Percentiles rank a stretch among this genome's conserved stretches.
These are phyloP conservation scores for Chymomyza procnemis DNA, from an alignment of 2,888 invertebrate species.

Conservation along the genomic window DNA sequence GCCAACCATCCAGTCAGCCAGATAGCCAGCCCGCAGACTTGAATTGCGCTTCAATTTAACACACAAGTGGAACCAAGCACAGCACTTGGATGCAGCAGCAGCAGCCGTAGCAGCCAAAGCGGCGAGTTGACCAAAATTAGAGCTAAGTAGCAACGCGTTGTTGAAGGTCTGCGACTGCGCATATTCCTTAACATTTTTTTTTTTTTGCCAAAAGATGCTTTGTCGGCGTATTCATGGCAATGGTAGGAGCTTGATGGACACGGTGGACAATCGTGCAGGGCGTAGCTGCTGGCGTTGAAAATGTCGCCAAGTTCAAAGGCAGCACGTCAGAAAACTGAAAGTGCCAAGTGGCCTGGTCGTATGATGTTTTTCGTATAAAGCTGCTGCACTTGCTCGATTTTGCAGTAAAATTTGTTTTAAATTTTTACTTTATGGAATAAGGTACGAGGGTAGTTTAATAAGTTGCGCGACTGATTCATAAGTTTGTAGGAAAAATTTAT, in stretches of 20 bases:
- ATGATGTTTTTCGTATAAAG: neutral
- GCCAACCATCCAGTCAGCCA: constrained; percentile 13
- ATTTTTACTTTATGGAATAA: no score
- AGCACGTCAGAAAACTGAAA: neutral
- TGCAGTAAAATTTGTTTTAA: no score
- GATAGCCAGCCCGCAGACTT: neutral
- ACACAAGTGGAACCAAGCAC: neutral
- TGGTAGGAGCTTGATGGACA: no score
- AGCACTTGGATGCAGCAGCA: neutral
- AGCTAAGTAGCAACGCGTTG: neutral
- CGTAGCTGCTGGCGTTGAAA: neutral
- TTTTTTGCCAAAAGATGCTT: neutral
- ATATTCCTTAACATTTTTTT: neutral
- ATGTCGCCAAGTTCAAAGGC: neutral
- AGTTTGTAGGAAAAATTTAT: no score
- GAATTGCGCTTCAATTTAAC: constrained; percentile 3
- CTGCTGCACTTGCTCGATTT: neutral
- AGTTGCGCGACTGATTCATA: no score
- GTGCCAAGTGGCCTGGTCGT: neutral
- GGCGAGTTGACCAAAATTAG: neutral
- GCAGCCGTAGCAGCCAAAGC: no score
- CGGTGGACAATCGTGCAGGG: no score
- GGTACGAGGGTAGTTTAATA: no score
- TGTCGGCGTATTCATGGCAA: neutral
- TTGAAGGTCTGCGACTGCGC: neutral